phyloP scores from a whole-genome alignment of 1,140 invertebrate genomes.

The Drosophila ogumai region DNA sequence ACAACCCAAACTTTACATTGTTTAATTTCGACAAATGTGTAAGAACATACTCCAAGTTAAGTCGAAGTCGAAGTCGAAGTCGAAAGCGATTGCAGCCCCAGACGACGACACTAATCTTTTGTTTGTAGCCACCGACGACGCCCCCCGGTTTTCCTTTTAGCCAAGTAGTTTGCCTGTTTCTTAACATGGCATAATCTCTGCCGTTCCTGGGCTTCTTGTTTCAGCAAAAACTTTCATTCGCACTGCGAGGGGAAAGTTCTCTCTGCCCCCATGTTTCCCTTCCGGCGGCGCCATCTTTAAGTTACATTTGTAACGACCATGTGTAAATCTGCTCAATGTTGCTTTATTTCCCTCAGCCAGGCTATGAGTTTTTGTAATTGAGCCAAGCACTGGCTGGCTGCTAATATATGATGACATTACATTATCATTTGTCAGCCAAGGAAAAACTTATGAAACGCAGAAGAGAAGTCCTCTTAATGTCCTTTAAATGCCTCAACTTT shows the following conservation, averaged over 20 bases:
- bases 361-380: constrained; percentile 74
- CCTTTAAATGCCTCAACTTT: constrained; percentile 47
- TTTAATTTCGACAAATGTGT: constrained; percentile 82
- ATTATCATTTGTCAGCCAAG: constrained; percentile 68
- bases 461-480: constrained; percentile 19
- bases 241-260: constrained; percentile 60
- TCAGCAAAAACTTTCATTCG: constrained; percentile 71
- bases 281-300: constrained; percentile 81
- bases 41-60: constrained; percentile 41
- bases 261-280: constrained; percentile 21
- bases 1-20: constrained; percentile 76
- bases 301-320: constrained; percentile 66
- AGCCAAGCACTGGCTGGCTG: constrained; percentile 37
- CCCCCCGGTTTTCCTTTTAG: constrained; percentile 8
- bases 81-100: constrained; percentile 69
- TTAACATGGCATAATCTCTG: constrained; percentile 77
- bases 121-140: too few species aligned
- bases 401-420: constrained; percentile 75
- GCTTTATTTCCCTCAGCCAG: constrained; percentile 39
- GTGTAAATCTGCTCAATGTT: constrained; percentile 57
- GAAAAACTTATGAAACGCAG: constrained; percentile 17
- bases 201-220: constrained; percentile 40
- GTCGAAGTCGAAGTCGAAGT: constrained; percentile 16
- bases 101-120: constrained; percentile 70
- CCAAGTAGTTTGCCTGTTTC: constrained; percentile 59